Base-by-base conservation (phyloP, 2,797 vertebrate species). In the Periophthalmus magnuspinnatus region DNA sequence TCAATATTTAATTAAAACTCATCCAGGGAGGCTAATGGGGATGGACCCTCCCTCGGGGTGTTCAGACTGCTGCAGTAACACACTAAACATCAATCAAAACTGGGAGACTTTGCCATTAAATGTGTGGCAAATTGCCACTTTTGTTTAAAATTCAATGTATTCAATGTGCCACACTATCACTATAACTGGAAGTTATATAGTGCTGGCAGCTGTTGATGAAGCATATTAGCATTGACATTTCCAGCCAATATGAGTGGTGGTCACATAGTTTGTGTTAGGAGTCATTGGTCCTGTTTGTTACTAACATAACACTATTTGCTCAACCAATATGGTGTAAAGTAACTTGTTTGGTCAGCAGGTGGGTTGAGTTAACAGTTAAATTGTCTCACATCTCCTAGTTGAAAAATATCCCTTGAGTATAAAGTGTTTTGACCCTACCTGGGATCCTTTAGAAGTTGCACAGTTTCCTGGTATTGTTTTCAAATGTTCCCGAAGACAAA, bases 1-100 rank as follows among this genome's bases (percentile, higher is more conserved):
- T 89, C 85, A 71, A 88, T 91, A 89, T 87, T 88, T 90, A 88
- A 91, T 93, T 90, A 88, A 84, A 89, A 82, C 75, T 71, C 77
- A 80, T 73, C 48, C 19, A 38, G 68, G 61, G 61, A 59, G 72
- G 83, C 78, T 89, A 88, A 92, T 87, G 87, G 75, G 87, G 77
- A 81, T 68, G 22, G 69, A 78, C 78, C 67, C 66, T 33, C 67
- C 87, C 86, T 68, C 0, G 68, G 72, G 77, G 61, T 60, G 34
- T 58, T 82, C 55, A 68, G 63, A 64, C 69, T 55, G 38, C 75
- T 62, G 70, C 69, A 13, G 69, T 71, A 75, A 32, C 80, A 68
- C 55, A 55, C 66, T 48, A 48, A 36, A 45, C 76, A 68, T 75
- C 68, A 17, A 21, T 81, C 65, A 21, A 34, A 41, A 60, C 60